phyloP scores from a whole-genome alignment of 2,797 vertebrate species.

The Micropoecilia bifurca region DNA sequence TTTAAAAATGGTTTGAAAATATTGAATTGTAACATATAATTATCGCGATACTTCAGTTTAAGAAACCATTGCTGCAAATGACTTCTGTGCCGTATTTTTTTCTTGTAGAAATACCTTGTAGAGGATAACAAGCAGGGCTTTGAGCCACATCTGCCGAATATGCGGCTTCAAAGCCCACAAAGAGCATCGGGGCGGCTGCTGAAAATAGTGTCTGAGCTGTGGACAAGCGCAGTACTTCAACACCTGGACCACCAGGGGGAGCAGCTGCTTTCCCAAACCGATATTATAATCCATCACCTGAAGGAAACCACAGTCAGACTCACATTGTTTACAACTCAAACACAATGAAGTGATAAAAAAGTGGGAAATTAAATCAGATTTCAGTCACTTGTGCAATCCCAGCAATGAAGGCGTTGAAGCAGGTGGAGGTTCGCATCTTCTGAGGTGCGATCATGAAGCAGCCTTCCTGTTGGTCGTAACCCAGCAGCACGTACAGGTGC shows the following conservation, averaged over 20 bases:
- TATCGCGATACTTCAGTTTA: too few species aligned
- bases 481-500: constrained; percentile 94
- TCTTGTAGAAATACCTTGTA: constrained; percentile 88
- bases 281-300: constrained; percentile 99
- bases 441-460: constrained; percentile 99
- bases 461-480: constrained; percentile 97
- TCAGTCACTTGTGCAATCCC: constrained; percentile 93
- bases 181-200: constrained; percentile 97
- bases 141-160: constrained; percentile 98
- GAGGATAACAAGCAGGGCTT: constrained; percentile 95
- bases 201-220: constrained; percentile 97
- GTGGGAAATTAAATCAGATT: neutral
- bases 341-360: neutral
- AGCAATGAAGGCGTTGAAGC: constrained; percentile 98
- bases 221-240: constrained; percentile 97
- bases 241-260: constrained; percentile 97
- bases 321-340: neutral
- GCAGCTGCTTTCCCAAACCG: constrained; percentile 93
- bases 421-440: constrained; percentile 98
- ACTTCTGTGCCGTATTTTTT: neutral
- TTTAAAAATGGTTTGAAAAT: neutral
- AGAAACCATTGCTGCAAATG: neutral
- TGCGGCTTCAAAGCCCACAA: constrained; percentile 96
- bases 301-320: constrained; percentile 43
- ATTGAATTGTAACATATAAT: neutral